Conservation (phyloP, 2,113 vertebrate species). For the Panthera uncia region DNA sequence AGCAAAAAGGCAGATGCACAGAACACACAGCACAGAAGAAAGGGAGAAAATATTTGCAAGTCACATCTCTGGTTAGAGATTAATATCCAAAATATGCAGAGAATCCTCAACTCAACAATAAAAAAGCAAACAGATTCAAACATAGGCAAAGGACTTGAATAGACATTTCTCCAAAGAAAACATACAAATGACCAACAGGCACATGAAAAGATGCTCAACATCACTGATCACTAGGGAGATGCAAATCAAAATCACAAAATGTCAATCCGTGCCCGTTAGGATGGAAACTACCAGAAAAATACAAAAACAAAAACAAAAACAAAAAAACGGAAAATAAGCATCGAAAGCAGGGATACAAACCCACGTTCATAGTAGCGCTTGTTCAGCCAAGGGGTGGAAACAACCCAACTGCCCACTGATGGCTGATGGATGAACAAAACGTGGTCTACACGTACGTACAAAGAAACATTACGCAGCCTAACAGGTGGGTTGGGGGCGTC, state of each 20-base stretch:
- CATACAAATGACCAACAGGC: background rate
- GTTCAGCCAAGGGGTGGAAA: background rate
- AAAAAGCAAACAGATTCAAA: background rate
- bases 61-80: background rate
- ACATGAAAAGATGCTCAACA: background rate
- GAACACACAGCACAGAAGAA: background rate
- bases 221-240: background rate
- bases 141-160: background rate
- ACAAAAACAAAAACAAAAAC: no score
- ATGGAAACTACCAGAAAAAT: background rate
- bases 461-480: background rate
- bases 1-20: background rate
- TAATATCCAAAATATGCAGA: background rate
- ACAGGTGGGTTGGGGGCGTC: background rate
- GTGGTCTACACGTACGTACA: no score
- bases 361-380: background rate
- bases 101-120: background rate
- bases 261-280: background rate
- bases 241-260: background rate
- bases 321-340: no score
- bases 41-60: background rate
- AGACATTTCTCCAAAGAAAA: background rate
- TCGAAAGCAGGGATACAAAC: background rate
- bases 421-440: fast-evolving
- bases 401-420: no score